Percentiles rank a stretch among this genome's conserved stretches.
These are phyloP conservation scores for Hybognathus amarus DNA, from an alignment of 2,797 vertebrate species.

Conservation along the genomic window DNA sequence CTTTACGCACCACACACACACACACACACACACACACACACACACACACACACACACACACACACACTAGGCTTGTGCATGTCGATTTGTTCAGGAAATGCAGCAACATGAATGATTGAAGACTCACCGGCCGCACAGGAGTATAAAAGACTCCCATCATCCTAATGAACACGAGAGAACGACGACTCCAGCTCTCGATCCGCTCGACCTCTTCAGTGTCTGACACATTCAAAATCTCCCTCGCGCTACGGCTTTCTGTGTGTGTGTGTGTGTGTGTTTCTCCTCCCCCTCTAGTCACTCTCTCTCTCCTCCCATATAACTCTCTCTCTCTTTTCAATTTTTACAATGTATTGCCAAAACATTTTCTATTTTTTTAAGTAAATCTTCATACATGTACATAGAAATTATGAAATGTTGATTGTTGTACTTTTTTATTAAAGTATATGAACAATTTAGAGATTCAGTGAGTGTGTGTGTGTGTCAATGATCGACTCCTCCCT, in stretches of 20 bases:
- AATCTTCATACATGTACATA: too few species aligned
- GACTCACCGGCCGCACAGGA: slow-evolving; percentile 81
- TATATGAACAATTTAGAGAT: too few species aligned
- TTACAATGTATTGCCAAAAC: too few species aligned
- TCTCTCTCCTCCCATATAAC: slow-evolving; percentile 24
- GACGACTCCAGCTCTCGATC: slow-evolving; percentile 66
- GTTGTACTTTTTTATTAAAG: too few species aligned
- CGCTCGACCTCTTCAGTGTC: slow-evolving; percentile 71
- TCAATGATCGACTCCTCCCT: too few species aligned
- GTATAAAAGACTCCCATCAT: slow-evolving; percentile 86
- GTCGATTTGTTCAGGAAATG: neutral
- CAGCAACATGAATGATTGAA: neutral
- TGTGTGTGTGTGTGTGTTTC: neutral
- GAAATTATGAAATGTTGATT: too few species aligned
- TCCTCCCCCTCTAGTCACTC: slow-evolving; percentile 12
- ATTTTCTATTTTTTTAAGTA: too few species aligned
- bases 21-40: neutral
- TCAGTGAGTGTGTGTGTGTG: too few species aligned
- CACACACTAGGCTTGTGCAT: neutral
- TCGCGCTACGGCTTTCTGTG: slow-evolving; percentile 58
- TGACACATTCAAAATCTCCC: slow-evolving; percentile 84
- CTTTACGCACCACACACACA: neutral
- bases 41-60: neutral
- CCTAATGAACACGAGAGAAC: slow-evolving; percentile 70
- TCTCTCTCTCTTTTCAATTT: slow-evolving; percentile 60